Conservation (phyloP, 2,113 vertebrate genomes). For the Cephalopterus ornatus region DNA sequence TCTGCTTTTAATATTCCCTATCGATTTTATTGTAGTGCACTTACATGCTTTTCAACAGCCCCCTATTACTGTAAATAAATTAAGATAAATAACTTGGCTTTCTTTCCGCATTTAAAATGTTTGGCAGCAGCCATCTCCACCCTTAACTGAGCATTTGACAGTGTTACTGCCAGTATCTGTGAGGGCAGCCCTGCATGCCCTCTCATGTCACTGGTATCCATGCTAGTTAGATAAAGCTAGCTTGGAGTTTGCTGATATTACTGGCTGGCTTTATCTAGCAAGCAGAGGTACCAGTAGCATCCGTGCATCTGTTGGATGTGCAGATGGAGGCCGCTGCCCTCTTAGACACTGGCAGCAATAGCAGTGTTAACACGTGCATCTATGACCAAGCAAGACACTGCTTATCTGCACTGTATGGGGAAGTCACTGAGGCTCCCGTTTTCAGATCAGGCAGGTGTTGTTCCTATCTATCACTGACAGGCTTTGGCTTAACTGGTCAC, state of each 20-base stretch:
- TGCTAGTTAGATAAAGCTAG: not conserved
- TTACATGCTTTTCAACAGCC: slow-evolving; percentile 25
- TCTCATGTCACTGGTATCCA: not conserved
- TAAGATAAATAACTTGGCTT: slow-evolving; percentile 42
- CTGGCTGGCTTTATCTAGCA: slow-evolving; percentile 25
- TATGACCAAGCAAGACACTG: not conserved
- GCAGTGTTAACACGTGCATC: not conserved
- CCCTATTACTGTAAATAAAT: slow-evolving; percentile 53
- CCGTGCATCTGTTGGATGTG: slow-evolving; percentile 12
- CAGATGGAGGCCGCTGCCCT: slow-evolving; percentile 17
- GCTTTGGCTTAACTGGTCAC: not conserved
- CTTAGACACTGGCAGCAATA: not conserved
- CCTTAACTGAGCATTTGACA: not conserved
- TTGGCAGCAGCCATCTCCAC: not conserved
- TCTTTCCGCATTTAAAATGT: not conserved
- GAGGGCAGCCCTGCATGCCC: not conserved
- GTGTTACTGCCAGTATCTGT: not conserved
- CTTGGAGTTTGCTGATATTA: slow-evolving; percentile 21
- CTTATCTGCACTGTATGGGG: not conserved
- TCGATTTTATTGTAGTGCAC: slow-evolving; percentile 40
- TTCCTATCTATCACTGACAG: slow-evolving; percentile 20
- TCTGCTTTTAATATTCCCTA: slow-evolving; percentile 42
- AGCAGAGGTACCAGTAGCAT: slow-evolving; percentile 10
- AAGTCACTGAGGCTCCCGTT: not conserved
- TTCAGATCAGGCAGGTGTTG: slow-evolving; percentile 1